phyloP scores from a whole-genome alignment of 2,888 invertebrate genomes.

The Oasisia sp. region DNA sequence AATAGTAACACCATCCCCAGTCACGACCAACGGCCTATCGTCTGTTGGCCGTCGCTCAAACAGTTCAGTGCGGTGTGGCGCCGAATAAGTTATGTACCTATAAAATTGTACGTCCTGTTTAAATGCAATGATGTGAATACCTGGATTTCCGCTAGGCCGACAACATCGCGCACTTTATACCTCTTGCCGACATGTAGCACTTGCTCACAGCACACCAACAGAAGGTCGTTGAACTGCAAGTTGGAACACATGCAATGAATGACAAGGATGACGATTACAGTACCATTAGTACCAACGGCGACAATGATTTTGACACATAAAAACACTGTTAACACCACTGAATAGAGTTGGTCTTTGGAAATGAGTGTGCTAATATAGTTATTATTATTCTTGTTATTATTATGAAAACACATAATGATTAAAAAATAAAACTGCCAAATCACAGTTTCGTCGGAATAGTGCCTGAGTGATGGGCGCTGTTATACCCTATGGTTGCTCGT shows the following conservation, averaged over 20 bases:
- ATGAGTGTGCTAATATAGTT: no score
- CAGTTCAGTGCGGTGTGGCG: no score
- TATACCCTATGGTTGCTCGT: neutral
- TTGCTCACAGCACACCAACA: constrained; percentile 28
- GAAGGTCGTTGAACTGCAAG: constrained; percentile 28
- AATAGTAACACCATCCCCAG: no score
- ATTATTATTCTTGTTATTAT: no score
- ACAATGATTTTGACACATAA: neutral
- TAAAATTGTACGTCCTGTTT: neutral
- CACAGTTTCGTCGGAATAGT: neutral
- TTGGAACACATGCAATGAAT: neutral
- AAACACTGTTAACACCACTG: neutral
- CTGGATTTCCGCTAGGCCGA: constrained; percentile 22
- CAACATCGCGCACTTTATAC: constrained; percentile 24
- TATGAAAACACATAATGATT: neutral
- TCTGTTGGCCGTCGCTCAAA: no score
- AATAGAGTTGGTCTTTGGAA: no score
- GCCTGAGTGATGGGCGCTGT: neutral
- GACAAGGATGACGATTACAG: neutral
- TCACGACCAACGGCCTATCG: no score
- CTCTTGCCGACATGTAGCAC: constrained; percentile 17
- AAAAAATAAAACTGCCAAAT: neutral
- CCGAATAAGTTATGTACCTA: neutral
- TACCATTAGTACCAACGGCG: neutral
- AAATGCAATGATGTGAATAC: neutral